Evolutionary conservation across 2,113 vertebrate species (phyloP).

Genomic region (Elephantulus edwardii): DNA sequence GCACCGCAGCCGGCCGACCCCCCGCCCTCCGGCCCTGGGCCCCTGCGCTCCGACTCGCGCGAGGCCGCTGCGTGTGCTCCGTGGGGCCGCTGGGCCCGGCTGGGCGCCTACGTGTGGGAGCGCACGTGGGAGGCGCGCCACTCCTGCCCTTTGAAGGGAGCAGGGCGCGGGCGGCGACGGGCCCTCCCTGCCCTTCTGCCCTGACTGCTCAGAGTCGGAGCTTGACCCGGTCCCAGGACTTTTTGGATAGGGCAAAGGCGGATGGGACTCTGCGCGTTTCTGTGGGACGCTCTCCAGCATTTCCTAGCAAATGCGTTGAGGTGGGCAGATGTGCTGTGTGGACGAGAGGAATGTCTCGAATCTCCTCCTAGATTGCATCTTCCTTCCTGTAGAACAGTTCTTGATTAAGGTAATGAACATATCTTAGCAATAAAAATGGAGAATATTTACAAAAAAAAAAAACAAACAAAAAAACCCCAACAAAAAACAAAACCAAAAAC

Average conservation of each 20-base stretch:
- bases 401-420: too few species aligned
- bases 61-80: neutral
- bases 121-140: conserved; percentile 65
- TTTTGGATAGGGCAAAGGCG: too few species aligned
- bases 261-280: neutral
- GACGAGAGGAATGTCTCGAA: too few species aligned
- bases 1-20: conserved; percentile 48
- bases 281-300: neutral
- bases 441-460: too few species aligned
- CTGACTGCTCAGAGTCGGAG: neutral
- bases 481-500: too few species aligned
- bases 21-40: rapidly evolving
- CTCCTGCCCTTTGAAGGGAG: neutral
- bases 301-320: neutral
- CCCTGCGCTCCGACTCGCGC: neutral
- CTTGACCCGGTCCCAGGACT: neutral
- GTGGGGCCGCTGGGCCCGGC: neutral
- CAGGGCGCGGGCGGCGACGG: too few species aligned
- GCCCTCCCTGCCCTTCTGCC: neutral
- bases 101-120: conserved; percentile 78
- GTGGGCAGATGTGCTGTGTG: neutral
- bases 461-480: too few species aligned
- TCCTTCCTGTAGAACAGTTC: too few species aligned
- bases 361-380: neutral
- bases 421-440: too few species aligned